phyloP scores from a whole-genome alignment of 2,113 vertebrate species.

The Oncorhynchus nerka region DNA sequence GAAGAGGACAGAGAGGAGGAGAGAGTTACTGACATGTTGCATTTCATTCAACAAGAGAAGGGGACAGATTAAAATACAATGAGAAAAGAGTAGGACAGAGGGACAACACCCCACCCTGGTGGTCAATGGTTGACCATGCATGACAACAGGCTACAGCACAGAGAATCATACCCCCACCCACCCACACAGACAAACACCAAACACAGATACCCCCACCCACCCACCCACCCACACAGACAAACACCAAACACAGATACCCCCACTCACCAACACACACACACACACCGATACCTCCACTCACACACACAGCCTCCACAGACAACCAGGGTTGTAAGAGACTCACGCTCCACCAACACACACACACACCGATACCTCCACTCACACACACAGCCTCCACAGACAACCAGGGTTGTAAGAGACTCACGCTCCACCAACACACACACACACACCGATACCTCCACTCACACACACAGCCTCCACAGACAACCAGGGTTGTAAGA shows the following conservation, averaged over 20 bases:
- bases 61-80: not conserved
- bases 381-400: slow-evolving; percentile 30
- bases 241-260: not conserved
- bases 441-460: too few relatives aligned
- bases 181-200: too few relatives aligned
- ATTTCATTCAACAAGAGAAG: too few relatives aligned
- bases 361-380: slow-evolving; percentile 15
- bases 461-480: slow-evolving; percentile 7
- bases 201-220: slow-evolving; percentile 9
- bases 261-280: slow-evolving; percentile 16
- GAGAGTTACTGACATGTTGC: too few relatives aligned
- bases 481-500: slow-evolving; percentile 47
- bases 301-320: slow-evolving; percentile 24
- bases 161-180: not conserved
- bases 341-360: not conserved
- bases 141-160: too few relatives aligned
- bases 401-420: not conserved
- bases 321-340: not conserved
- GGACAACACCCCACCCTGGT: not conserved
- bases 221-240: not conserved
- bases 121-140: not conserved
- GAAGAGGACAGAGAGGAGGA: too few relatives aligned
- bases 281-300: slow-evolving; percentile 21
- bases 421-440: not conserved
- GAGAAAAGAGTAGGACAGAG: not conserved